These are phyloP conservation scores for Saccostrea echinata DNA, from an alignment of 1,140 invertebrate species.

Conservation along the genomic window DNA sequence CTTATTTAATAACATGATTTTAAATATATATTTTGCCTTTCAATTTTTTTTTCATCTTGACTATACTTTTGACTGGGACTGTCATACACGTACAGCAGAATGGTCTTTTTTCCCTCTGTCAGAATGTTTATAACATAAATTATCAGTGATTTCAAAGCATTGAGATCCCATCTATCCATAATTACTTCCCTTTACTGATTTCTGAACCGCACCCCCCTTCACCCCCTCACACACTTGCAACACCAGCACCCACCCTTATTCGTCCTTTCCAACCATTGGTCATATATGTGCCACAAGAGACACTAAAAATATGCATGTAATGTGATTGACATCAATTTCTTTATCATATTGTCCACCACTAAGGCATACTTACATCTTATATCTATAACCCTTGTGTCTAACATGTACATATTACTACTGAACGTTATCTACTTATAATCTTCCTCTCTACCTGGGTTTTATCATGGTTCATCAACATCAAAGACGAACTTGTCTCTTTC, in stretches of 20 bases:
- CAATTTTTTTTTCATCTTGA: no score
- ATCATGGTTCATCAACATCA: constrained; percentile 21
- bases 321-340: neutral
- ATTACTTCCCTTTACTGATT: neutral
- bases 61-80: no score
- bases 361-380: neutral
- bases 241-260: no score
- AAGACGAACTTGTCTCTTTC: neutral
- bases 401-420: neutral
- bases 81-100: no score
- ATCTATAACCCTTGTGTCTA: neutral
- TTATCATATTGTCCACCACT: neutral
- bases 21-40: no score
- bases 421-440: neutral
- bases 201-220: no score
- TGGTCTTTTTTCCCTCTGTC: no score
- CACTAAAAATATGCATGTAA: neutral
- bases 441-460: constrained; percentile 4
- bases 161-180: neutral
- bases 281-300: neutral
- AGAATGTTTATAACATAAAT: no score
- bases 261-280: neutral
- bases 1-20: no score
- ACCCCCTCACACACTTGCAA: no score
- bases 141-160: no score